Base-by-base conservation (phyloP, 1,140 invertebrate genomes). In the Pantala flavescens region DNA sequence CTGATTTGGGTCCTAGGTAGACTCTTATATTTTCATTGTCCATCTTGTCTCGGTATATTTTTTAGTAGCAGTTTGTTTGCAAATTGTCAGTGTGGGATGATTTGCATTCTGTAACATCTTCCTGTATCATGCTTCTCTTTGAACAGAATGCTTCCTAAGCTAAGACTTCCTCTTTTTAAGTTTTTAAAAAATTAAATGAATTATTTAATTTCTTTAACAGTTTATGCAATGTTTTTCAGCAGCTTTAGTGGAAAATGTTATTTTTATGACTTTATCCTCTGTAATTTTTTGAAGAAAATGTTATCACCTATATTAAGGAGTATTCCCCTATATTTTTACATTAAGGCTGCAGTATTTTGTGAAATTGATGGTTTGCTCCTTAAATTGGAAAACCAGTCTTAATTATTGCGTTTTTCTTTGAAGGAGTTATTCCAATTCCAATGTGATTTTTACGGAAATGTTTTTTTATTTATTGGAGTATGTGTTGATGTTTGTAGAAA, bases 401-500 rank as follows among this genome's bases (percentile, higher is more conserved):
- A 63, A 63, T 63, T 7, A 12, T 63, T 63, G 49, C 5, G 49
- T 63, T 63, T 11, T 63, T 19, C 49, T 63, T 63, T 36, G 28
- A 63, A 63, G 49, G 49, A 12, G 49, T 14, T 19, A 63, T 63
- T 63, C 49, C 49, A 63, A 63, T 63, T 63, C 49, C 49, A 63
- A 63, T 63, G 49, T 63, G 49, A 63, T 63, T 63, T 63, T 63
- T 63, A 63, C n/a, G 49, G 49, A 63, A 63, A 21, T 63, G 49
- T 63, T 63, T 63, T 63, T 63, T 63, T 63, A 63, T 63, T 63
- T 63, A 63, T 63, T 63, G 49, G 49, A 63, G 49, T 63, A 63
- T 63, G n/a, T 63, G 49, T 63, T 63, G 49, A 63, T 63, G 49
- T 63, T 63, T 63, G 49, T 63, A 63, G 49, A 63, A 63, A 63